phyloP scores from a whole-genome alignment of 2,113 vertebrate genomes.

The Rallus limicola region DNA sequence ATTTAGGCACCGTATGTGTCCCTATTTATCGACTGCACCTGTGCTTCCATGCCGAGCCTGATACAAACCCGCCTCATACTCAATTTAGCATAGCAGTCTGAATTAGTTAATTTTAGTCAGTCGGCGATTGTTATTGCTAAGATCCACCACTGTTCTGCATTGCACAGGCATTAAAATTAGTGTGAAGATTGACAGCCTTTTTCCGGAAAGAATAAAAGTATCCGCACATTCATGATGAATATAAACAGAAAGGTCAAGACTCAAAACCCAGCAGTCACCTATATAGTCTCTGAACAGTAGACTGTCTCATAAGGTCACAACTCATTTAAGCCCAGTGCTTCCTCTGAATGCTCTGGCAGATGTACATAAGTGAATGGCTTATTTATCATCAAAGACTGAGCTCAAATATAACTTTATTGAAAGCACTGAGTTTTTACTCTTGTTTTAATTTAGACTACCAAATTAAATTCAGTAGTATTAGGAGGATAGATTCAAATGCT shows the following conservation, averaged over 20 bases:
- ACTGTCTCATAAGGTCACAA: constrained; percentile 68
- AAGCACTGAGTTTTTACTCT: background rate
- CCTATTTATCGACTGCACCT: constrained; percentile 53
- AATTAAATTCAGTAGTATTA: constrained; percentile 1
- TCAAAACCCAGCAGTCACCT: constrained; percentile 71
- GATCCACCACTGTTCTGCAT: constrained; percentile 48
- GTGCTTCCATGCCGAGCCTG: constrained; percentile 53
- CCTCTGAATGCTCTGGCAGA: constrained; percentile 59
- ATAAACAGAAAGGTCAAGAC: constrained; percentile 72
- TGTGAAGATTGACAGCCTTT: constrained; percentile 64
- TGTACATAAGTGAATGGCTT: constrained; percentile 58
- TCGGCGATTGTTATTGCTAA: constrained; percentile 46
- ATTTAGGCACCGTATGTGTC: constrained; percentile 63
- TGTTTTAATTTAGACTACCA: background rate
- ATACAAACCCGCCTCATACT: constrained; percentile 53
- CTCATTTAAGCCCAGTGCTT: constrained; percentile 58
- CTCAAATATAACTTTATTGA: constrained; percentile 27
- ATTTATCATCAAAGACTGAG: constrained; percentile 52
- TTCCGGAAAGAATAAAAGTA: constrained; percentile 68
- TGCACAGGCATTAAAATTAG: constrained; percentile 58
- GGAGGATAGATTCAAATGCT: background rate
- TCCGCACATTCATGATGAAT: constrained; percentile 60
- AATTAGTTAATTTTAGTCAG: constrained; percentile 70
- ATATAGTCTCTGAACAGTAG: constrained; percentile 68
- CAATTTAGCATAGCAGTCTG: constrained; percentile 53